Evolutionary conservation across 92 coral and sea anemone species (phyloP), one percentile per base, ranked within the genome.

Genomic region (Nematostella vectensis): DNA sequence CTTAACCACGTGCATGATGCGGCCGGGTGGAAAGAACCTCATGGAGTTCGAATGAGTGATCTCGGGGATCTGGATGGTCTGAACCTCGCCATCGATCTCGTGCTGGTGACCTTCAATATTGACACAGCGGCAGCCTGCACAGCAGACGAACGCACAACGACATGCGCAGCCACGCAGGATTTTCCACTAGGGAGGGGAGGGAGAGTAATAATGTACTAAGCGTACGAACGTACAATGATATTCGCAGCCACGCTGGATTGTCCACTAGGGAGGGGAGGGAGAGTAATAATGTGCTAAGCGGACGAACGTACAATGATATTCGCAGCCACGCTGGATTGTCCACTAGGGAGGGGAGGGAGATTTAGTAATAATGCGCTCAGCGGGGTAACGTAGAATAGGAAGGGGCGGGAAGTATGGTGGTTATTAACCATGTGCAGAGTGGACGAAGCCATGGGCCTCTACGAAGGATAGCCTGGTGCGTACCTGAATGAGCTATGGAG

Each of bases 261-360:
- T 81, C 98, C 98, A 91, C 98, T 91, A 57, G 27, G 58, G 45
- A 22, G 19, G 27, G 44, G 25, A 63, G 23, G 19, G 18, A 45
- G 27, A 77, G 15, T 67, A 65, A 54, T 85, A 81, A 11, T 88
- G 83, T 11, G 69, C 67, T 47, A 95, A 88, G 53, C 98, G 86
- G 30, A 75, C 82, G 55, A 91, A 81, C 25, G 89, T 88, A 27
- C 93, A 81, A 3, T 81, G 85, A 54, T 91, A 91, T 3, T 74
- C 93, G 57, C 96, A 91, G 1, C 98, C 88, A 4, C 96, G 95
- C 18, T 85, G 75, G 61, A 91, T 91, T 67, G 77, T 81, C 98
- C 98, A 91, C 98, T 91, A 57, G 27, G 58, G 45, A 22, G 19
- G 27, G 44, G 25, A 63, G 23, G 19, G 18, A 45, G 27, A 77